phyloP scores from a whole-genome alignment of 2,113 vertebrate genomes.

The Stercorarius parasiticus region DNA sequence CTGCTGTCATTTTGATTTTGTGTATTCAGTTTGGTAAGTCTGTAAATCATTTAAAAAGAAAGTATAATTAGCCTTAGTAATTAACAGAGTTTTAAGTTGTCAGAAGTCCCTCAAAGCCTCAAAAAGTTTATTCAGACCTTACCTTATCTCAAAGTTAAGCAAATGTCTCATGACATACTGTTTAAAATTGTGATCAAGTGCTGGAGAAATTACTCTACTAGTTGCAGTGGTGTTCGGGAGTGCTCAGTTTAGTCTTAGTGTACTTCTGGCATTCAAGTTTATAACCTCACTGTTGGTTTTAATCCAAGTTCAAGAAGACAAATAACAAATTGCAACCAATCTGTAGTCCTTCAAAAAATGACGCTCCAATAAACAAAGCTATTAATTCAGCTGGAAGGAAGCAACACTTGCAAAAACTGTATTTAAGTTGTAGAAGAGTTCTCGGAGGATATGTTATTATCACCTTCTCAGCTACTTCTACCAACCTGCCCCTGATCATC shows the following conservation, averaged over 20 bases:
- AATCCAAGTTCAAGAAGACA: neutral
- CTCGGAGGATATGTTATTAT: neutral
- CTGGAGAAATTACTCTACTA: neutral
- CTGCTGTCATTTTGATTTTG: neutral
- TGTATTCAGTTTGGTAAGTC: slow-evolving; percentile 33
- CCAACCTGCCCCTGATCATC: neutral
- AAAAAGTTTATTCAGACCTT: neutral
- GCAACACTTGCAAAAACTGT: neutral
- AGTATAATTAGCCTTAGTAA: neutral
- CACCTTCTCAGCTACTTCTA: neutral
- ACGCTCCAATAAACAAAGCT: neutral
- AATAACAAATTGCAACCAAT: neutral
- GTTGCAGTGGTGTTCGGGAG: neutral
- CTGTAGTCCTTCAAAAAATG: neutral
- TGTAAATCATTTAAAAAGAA: neutral
- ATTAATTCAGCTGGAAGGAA: neutral
- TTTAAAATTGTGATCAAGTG: neutral
- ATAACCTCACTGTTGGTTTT: neutral
- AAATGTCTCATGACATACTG: neutral
- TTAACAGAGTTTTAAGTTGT: neutral
- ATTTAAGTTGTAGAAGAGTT: neutral
- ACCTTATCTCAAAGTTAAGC: neutral
- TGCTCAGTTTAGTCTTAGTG: neutral
- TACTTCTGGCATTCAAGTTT: neutral
- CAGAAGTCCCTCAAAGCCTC: neutral